Evolutionary conservation across 2,113 vertebrate genomes (phyloP), one percentile per base, ranked within the genome.

Genomic region (Guaruba guarouba): DNA sequence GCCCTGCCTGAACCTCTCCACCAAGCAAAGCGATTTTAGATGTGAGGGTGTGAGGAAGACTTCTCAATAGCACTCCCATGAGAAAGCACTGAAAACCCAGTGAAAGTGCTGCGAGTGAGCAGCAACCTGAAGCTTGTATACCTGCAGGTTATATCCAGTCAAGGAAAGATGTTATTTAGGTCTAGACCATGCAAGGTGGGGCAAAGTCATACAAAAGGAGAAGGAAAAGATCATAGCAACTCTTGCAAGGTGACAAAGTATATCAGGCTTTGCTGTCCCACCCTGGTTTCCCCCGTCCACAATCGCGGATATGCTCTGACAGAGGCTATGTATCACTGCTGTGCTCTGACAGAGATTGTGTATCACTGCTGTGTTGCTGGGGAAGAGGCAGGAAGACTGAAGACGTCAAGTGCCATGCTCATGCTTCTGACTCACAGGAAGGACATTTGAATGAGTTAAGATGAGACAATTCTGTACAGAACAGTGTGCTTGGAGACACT

Each of bases 91-190:
- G 33, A 63, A 73, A 86, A 57, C 39, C 46, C 77, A 62, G 3
- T 18, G 29, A 0, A 0, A 57, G 37, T 11, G 24, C 49, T 55
- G 43, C 0, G 0, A 73, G 28, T 12, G 25, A 91, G 24, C 2
- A 0, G 8, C 29, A 81, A 35, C 44, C n/a, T 66, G 59, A 64
- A 39, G 20, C 33, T 59, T 59, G 35, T 24, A 24, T 76, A 73
- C n/a, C 31, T 63, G 48, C 25, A 59, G 22, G 23, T 75, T 83
- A 48, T 35, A 71, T 14, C 9, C 57, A 62, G 1, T 4, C 18
- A 19, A 76, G 20, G 37, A 91, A 79, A 71, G 57, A 82, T 0
- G 0, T 57, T 71, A 16, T n/a, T 57, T 84, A 66, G 10, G 13
- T 77, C 35, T 44, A 57, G 52, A 49, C 12, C 6, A 19, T 28